Percentiles rank a stretch among this genome's conserved stretches.
Conservation (phyloP, 1,140 invertebrate genomes). For the Pseudoatta argentina region DNA sequence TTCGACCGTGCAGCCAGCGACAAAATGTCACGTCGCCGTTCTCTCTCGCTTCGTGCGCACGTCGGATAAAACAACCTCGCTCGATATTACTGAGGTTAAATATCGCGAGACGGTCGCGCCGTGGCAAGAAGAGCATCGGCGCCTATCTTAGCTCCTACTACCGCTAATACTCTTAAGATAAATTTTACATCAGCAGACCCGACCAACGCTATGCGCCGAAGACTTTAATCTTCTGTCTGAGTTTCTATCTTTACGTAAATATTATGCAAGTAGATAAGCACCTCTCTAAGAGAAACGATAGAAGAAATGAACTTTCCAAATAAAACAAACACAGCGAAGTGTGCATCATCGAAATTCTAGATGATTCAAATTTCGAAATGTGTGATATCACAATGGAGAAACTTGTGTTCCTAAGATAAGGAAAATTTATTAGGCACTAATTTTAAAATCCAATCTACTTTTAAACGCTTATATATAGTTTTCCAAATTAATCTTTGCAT, state of each 20-base stretch:
- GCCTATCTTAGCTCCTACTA: conserved; percentile 3
- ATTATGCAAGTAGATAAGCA: conserved; percentile 53
- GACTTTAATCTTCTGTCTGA: conserved; percentile 17
- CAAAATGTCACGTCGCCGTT: conserved; percentile 71
- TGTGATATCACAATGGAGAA: not conserved
- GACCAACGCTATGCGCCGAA: not conserved
- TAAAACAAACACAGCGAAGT: conserved; percentile 6
- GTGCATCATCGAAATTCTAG: not conserved
- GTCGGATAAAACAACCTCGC: conserved; percentile 41
- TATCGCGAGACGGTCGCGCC: conserved; percentile 47
- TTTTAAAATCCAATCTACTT: not conserved
- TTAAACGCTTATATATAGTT: not conserved
- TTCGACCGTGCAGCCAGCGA: conserved; percentile 66
- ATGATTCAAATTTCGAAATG: not conserved
- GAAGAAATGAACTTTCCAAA: conserved; percentile 32
- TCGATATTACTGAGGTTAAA: conserved; percentile 58
- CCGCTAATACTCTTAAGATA: conserved; percentile 34
- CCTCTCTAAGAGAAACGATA: conserved; percentile 13
- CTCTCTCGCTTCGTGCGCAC: conserved; percentile 25
- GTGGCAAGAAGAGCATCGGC: conserved; percentile 36
- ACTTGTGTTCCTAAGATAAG: not conserved
- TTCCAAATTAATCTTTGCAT: not conserved
- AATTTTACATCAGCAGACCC: conserved; percentile 46
- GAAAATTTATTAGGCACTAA: not conserved
- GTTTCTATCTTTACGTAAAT: conserved; percentile 59